A percentile compares a stretch with the other conserved stretches of the same genome.
Evolutionary conservation across 2,797 vertebrate genomes (phyloP).

Genomic region (Tokudaia muenninki): DNA sequence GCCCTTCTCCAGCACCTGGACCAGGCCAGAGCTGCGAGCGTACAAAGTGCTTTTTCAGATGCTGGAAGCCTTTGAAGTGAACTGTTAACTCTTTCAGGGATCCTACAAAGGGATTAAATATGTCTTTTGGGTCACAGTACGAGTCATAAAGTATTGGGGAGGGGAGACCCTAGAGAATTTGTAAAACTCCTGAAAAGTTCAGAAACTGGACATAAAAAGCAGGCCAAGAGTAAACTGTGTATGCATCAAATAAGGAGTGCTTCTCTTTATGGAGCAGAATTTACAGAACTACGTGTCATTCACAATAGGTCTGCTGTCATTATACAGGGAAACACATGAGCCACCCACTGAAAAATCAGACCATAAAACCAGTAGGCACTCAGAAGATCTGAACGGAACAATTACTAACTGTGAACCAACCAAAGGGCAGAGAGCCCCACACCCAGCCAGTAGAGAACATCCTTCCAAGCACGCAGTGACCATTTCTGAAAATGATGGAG

Average conservation of each 20-base stretch:
- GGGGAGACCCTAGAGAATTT: not conserved
- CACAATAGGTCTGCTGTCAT: not conserved
- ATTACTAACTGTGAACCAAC: not conserved
- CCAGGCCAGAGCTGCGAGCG: not conserved
- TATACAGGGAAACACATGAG: not conserved
- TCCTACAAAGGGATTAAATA: not conserved
- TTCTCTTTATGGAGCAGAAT: not conserved
- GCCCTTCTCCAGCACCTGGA: not conserved
- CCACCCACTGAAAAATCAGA: constrained; percentile 3
- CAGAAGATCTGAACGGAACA: not conserved
- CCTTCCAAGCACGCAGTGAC: not conserved
- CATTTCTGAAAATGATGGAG: constrained; percentile 36
- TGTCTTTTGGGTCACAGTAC: not conserved
- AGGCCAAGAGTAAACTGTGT: not conserved
- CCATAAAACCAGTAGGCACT: not conserved
- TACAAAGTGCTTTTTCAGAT: constrained; percentile 38
- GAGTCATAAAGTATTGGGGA: not conserved
- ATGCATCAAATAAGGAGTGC: not conserved
- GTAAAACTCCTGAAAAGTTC: constrained; percentile 40
- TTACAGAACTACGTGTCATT: constrained; percentile 15
- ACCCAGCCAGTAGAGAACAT: not conserved
- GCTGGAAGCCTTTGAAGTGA: constrained; percentile 36
- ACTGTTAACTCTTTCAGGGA: constrained; percentile 35
- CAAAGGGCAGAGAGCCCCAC: not conserved
- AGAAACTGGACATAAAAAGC: constrained; percentile 47